Conservation (phyloP, 2,888 invertebrate genomes). For the Dicranocentrus wangi region DNA sequence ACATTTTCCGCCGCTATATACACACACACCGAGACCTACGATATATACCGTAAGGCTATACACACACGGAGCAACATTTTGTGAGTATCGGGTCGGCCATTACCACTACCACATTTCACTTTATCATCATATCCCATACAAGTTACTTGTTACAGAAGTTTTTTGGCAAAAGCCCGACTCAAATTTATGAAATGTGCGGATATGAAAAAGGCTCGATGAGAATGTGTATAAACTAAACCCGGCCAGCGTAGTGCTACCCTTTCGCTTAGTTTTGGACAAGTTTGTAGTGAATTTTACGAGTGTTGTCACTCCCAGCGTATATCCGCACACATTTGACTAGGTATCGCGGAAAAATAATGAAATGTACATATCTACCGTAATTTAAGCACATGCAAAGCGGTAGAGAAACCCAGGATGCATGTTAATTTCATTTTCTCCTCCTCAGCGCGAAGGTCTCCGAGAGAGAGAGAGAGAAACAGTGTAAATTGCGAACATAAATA, state of each 20-base stretch:
- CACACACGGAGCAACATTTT: neutral
- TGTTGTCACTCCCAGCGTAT: neutral
- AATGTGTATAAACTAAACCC: no score
- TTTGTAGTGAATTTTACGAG: neutral
- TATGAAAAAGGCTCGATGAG: no score
- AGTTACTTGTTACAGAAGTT: neutral
- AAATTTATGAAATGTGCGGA: neutral
- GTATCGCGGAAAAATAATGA: no score
- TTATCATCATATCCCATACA: neutral
- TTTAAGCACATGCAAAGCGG: neutral
- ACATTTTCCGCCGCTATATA: no score
- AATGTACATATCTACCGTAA: neutral
- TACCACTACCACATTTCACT: conserved; percentile 6
- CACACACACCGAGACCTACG: no score
- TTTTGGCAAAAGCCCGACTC: neutral
- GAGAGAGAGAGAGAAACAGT: neutral
- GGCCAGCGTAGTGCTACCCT: no score
- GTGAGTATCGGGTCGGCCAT: neutral
- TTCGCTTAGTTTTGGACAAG: no score
- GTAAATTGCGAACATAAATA: conserved; percentile 11
- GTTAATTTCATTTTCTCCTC: conserved; percentile 4
- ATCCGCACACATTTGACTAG: no score
- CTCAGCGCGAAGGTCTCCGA: neutral
- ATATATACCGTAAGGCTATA: no score
- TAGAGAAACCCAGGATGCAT: neutral